Conservation (phyloP, 35 echinoderm and acorn worm species). For the Amphiura filiformis region DNA sequence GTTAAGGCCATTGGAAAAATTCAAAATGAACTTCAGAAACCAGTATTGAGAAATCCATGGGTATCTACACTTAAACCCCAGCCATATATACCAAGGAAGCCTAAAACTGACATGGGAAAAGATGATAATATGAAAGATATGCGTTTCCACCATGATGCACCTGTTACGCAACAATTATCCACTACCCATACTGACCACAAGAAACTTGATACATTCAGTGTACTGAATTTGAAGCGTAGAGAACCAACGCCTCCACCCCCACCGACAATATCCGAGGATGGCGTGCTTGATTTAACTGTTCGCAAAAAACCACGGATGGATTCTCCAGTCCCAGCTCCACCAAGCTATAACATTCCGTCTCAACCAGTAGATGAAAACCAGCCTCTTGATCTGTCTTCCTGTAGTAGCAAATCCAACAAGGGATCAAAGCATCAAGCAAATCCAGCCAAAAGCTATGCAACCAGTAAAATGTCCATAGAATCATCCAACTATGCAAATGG, state of each 20-base stretch:
- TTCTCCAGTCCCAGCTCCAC: neutral
- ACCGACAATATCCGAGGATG: neutral
- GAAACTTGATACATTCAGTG: neutral
- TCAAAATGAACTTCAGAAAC: too few relatives aligned
- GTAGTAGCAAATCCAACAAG: neutral
- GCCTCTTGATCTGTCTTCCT: neutral
- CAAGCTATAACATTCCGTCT: neutral
- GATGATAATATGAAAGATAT: neutral
- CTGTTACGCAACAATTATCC: neutral
- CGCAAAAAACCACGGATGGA: neutral
- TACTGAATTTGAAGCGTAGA: neutral
- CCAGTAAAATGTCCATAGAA: neutral
- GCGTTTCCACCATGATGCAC: neutral
- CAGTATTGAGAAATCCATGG: neutral
- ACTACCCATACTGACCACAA: neutral
- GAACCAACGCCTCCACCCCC: neutral
- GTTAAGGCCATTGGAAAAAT: too few relatives aligned
- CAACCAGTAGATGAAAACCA: neutral
- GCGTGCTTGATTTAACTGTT: slow-evolving; percentile 18
- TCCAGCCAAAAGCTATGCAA: neutral
- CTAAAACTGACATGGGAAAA: neutral
- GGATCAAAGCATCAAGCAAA: neutral
- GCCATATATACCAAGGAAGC: neutral
- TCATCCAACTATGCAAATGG: neutral
- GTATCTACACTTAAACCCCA: neutral